Base-by-base conservation (phyloP, 1,140 invertebrate genomes). In the Telenomus remus region DNA sequence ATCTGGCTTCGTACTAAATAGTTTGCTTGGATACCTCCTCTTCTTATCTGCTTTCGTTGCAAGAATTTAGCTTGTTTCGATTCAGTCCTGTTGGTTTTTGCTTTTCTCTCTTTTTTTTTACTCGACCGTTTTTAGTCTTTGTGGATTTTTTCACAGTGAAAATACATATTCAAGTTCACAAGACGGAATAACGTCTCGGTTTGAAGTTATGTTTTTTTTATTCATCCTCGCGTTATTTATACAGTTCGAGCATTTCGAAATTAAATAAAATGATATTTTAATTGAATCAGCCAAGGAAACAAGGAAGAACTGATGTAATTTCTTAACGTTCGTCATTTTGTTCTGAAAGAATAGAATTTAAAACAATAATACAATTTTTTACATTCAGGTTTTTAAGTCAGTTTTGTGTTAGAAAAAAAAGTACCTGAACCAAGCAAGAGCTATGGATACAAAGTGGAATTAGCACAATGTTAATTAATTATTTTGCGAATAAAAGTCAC, bases 1-100 rank as follows among this genome's bases (percentile, higher is more conserved):
- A 78, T 78, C 71, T 78, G 66, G 76, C 76, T 78, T 78, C 70
- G 47, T 75, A 71, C 76, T 74, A 33, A 74, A 13, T 64, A 73
- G 46, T 56, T 68, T 53, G 70, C 76, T 78, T 78, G 39, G 12
- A 60, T 60, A 63, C 65, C 50, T 76, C n/a, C 19, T 27, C 19
- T 27, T 63, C 53, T 64, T 64, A 66, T 54, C 44, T 68, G 66
- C 71, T 78, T 75, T 75, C 37, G 46, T 46, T 74, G 66, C 51
- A 74, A 68, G 51, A 71, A 71, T 35, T 51, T 47, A 73, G 70
- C 76, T 78, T 78, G 69, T 37, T 55, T 55, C 48, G 14, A 43
- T 69, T 33, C 19, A 27, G 19, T 42, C 33, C 42, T 61, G 44
- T 48, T 12, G 39, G n/a, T n/a, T n/a, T n/a, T 39, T 13, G 50